Evolutionary conservation across 2,113 vertebrate species (phyloP), one percentile per base, ranked within the genome.

Genomic region (Mungos mungo): DNA sequence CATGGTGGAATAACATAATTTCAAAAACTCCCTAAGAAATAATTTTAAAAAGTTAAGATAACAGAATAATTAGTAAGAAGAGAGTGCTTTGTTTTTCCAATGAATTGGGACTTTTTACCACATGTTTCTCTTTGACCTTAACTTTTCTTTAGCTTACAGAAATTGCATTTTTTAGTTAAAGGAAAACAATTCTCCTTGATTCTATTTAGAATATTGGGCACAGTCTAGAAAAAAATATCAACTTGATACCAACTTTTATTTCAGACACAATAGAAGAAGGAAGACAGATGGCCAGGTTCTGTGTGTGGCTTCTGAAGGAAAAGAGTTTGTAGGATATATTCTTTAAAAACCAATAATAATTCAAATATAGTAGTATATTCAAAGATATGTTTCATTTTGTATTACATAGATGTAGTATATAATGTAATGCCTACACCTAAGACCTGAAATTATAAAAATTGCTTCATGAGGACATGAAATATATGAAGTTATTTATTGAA

Each of bases 141-240:
- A 47, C 5, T 95, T 50, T 96, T 84, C 38, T 87, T 6, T 82
- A 76, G 77, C 45, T 92, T 96, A 86, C 1, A 92, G 19, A 80
- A 87, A 65, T 72, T 84, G 47, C 1, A 57, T 87, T 97, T 94
- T 27, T 95, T 95, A 71, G 50, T 93, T 97, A 84, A 88, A 84
- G 47, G 35, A 68, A 96, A 97, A 47, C 93, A 71, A 63, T 85
- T 86, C 25, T 79, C 10, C 47, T 91, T 69, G 11, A 54, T 85
- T 80, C 18, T 45, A 76, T 88, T 95, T 94, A 85, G 25, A 92
- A 92, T 90, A 63, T 33, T 90, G 60, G 71, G 89, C 60, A 80
- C 41, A 93, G 45, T 77, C 23, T 83, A 80, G 65, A 76, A 92
- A 94, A 93, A 77, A 52, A 77, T 69, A 63, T 3, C 47, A 86